Conservation (phyloP, 2,888 invertebrate species). For the Calliopum simillimum region DNA sequence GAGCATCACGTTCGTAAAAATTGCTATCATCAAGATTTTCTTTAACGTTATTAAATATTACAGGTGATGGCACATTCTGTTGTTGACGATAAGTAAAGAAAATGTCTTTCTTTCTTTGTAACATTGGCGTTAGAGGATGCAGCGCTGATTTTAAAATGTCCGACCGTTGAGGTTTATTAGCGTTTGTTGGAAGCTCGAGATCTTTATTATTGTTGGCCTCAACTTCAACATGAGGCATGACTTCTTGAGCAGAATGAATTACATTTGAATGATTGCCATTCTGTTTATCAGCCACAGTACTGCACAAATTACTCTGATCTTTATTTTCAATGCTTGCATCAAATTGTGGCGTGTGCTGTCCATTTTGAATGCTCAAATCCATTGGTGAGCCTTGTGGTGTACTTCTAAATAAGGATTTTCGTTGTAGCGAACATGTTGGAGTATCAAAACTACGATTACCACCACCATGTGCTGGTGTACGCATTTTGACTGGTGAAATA, state of each 20-base stretch:
- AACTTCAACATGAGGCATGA: not conserved
- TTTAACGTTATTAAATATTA: slow-evolving; percentile 39
- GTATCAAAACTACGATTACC: slow-evolving; percentile 27
- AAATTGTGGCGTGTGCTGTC: not conserved
- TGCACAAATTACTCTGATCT: not conserved
- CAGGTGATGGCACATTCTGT: slow-evolving; percentile 47
- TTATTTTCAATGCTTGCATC: not conserved
- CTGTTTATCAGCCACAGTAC: slow-evolving; percentile 40
- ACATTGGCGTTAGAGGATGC: slow-evolving; percentile 48
- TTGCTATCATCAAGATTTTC: slow-evolving; percentile 33
- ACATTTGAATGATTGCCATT: slow-evolving; percentile 49
- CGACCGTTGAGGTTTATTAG: slow-evolving; percentile 45
- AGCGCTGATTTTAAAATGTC: slow-evolving; percentile 9
- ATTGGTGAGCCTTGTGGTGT: slow-evolving; percentile 36
- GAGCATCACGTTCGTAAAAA: slow-evolving; percentile 39
- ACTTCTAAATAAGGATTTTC: slow-evolving; percentile 52
- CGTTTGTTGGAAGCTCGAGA: slow-evolving; percentile 41
- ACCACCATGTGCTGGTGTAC: slow-evolving; percentile 48
- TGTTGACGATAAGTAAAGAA: slow-evolving; percentile 57
- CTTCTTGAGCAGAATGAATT: not conserved
- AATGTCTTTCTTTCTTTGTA: slow-evolving; percentile 49
- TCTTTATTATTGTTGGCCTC: not conserved
- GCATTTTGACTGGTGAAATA: slow-evolving; percentile 53
- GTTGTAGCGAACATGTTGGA: slow-evolving; percentile 38
- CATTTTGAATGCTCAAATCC: not conserved